A percentile compares a stretch with the other conserved stretches of the same genome.
Evolutionary conservation across 2,797 vertebrate species (phyloP).

Genomic region (Rallus crepitans): DNA sequence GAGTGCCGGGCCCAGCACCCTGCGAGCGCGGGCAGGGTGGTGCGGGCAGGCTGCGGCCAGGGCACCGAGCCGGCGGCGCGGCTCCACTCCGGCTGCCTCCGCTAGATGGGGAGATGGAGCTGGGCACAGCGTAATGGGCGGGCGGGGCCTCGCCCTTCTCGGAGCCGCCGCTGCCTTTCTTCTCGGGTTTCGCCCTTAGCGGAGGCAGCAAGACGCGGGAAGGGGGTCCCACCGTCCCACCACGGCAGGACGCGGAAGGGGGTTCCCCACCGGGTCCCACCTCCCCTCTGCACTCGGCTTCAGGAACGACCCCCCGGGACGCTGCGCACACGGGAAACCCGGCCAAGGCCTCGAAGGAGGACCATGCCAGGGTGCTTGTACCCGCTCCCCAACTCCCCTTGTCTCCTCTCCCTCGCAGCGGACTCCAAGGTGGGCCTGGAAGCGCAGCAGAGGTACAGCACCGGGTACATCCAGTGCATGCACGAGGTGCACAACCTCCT

Average conservation of each 20-base stretch:
- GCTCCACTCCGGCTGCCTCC: neutral
- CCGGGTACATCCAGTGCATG: conserved; percentile 93
- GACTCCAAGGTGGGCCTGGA: conserved; percentile 83
- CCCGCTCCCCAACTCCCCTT: neutral
- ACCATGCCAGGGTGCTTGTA: rapidly evolving
- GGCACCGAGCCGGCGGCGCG: too few species aligned
- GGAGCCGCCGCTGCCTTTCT: neutral
- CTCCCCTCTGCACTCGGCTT: neutral
- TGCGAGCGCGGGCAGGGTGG: too few species aligned
- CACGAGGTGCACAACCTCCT: conserved; percentile 92
- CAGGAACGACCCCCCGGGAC: too few species aligned
- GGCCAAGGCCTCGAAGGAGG: neutral
- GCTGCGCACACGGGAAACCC: neutral
- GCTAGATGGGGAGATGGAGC: conserved; percentile 67
- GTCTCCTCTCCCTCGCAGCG: conserved; percentile 3
- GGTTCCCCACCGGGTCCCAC: neutral
- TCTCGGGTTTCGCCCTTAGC: neutral
- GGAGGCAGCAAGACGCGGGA: rapidly evolving
- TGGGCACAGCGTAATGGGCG: rapidly evolving
- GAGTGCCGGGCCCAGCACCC: conserved; percentile 43
- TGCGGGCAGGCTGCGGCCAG: too few species aligned
- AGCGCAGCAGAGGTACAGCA: conserved; percentile 90
- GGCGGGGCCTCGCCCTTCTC: neutral
- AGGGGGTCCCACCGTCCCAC: too few species aligned
- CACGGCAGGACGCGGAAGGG: too few species aligned